A percentile compares a stretch with the other conserved stretches of the same genome.
Evolutionary conservation across 2,797 vertebrate species (phyloP).

Genomic region (Tokudaia tokunoshimensis): DNA sequence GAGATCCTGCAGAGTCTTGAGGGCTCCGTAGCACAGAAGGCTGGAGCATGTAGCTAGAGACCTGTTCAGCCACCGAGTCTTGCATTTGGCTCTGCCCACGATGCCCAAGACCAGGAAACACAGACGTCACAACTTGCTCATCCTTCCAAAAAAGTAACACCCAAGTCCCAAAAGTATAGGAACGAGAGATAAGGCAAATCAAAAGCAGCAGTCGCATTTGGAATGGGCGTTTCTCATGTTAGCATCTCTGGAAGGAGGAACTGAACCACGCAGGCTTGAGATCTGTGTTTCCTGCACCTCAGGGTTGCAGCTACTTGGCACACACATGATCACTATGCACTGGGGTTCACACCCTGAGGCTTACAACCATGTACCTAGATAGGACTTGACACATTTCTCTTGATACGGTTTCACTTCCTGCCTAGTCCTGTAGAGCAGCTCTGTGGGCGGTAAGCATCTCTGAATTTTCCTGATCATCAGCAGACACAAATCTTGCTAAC

Average conservation of each 20-base stretch:
- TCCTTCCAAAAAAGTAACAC: neutral
- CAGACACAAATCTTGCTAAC: neutral
- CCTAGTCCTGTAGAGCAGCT: neutral
- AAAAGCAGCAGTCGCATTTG: neutral
- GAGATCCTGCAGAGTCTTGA: neutral
- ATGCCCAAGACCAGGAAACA: neutral
- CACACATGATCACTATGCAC: accelerated
- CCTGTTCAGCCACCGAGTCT: neutral
- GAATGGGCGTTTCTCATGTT: neutral
- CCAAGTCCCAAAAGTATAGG: neutral
- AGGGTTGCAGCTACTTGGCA: neutral
- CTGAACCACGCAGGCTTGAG: neutral
- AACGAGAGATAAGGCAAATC: neutral
- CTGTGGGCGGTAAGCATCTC: neutral
- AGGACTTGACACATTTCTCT: neutral
- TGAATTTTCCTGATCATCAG: neutral
- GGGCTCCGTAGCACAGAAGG: neutral
- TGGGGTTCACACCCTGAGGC: too few species aligned
- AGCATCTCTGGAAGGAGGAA: neutral
- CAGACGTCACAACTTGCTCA: neutral
- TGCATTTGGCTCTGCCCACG: neutral
- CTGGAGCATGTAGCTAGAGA: neutral
- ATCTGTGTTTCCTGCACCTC: neutral
- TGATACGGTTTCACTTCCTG: neutral
- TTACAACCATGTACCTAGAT: neutral